Percentiles rank a stretch among this genome's conserved stretches.
These are phyloP conservation scores for Synanthedon andrenaeformis DNA, from an alignment of 2,888 invertebrate species.

Conservation along the genomic window DNA sequence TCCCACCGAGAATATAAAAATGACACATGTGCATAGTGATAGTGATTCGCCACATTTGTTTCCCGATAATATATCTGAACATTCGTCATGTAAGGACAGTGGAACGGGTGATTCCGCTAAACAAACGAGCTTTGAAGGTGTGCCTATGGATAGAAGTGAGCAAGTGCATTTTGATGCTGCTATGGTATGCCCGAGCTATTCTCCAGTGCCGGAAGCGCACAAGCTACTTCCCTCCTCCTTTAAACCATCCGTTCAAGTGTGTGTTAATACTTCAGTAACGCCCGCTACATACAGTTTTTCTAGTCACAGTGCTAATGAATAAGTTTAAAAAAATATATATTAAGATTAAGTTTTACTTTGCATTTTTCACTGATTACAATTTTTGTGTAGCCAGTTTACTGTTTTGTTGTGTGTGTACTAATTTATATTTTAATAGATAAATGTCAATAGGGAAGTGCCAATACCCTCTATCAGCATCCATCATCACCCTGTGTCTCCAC, in stretches of 20 bases:
- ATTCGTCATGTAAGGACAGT: constrained; percentile 83
- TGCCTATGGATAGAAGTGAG: constrained; percentile 56
- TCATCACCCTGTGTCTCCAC: no score
- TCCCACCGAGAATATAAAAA: constrained; percentile 58
- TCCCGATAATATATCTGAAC: constrained; percentile 79
- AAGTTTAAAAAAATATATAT: constrained; percentile 18
- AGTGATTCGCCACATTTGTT: constrained; percentile 63
- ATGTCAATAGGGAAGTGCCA: no score
- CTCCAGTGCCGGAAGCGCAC: constrained; percentile 62
- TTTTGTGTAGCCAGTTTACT: not conserved
- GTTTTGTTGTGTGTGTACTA: not conserved
- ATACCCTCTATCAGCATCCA: no score
- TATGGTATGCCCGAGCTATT: constrained; percentile 48
- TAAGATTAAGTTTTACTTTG: constrained; percentile 23
- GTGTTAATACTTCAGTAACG: constrained; percentile 65
- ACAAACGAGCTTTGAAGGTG: constrained; percentile 75
- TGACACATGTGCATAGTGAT: constrained; percentile 65
- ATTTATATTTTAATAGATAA: not conserved
- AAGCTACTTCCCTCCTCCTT: constrained; percentile 64
- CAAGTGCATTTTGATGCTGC: constrained; percentile 59
- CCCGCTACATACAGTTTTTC: constrained; percentile 69
- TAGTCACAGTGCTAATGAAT: constrained; percentile 67
- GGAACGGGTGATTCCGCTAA: constrained; percentile 85
- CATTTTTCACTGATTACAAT: constrained; percentile 50
- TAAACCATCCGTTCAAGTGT: constrained; percentile 66